These are phyloP conservation scores for Centropus bengalensis DNA, from an alignment of 2,113 vertebrate species.

Conservation along the genomic window DNA sequence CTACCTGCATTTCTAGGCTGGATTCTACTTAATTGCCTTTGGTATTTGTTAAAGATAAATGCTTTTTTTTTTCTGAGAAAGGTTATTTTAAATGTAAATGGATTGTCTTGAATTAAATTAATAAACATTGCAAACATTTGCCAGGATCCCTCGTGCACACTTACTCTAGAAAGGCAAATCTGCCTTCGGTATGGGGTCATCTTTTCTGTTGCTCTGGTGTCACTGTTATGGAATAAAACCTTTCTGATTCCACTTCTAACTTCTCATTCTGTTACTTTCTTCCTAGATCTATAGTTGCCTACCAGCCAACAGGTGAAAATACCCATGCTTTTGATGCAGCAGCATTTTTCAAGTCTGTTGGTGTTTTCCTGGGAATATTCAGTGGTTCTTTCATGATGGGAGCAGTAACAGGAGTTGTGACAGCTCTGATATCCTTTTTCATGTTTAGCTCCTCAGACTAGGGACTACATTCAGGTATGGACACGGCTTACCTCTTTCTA, in stretches of 20 bases:
- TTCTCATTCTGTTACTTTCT: neutral
- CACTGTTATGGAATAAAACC: neutral
- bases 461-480: neutral
- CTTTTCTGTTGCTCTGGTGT: neutral
- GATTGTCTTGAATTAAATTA: neutral
- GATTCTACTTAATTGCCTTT: neutral
- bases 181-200: neutral
- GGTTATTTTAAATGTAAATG: neutral
- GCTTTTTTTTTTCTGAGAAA: neutral
- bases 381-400: conserved; percentile 98
- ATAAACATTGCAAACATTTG: neutral
- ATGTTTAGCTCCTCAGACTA: neutral
- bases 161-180: neutral
- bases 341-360: conserved; percentile 97
- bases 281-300: conserved; percentile 92
- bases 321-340: conserved; percentile 93
- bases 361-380: conserved; percentile 96
- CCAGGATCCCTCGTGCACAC: neutral
- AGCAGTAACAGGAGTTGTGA: conserved; percentile 92
- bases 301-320: conserved; percentile 92
- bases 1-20: neutral
- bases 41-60: neutral
- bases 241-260: neutral
- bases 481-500: neutral
- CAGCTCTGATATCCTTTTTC: conserved; percentile 96